Base-by-base conservation (phyloP, 2,888 invertebrate species). In the Morpho deidamia region DNA sequence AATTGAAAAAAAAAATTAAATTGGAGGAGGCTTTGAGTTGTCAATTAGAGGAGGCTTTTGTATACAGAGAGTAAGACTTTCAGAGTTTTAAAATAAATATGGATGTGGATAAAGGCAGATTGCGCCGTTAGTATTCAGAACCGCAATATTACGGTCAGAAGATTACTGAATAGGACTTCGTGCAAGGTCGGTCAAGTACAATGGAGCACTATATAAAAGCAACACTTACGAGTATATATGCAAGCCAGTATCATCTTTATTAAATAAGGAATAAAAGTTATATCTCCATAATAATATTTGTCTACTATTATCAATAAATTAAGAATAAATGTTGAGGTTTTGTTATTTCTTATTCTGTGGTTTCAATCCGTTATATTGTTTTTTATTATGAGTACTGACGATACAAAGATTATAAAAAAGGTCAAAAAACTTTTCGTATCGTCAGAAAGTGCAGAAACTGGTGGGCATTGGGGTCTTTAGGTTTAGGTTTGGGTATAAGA, bases 91-190 rank as follows among this genome's bases (percentile, higher is more conserved):
- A 23, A 23, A 23, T 23, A 2, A 23, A 23, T 23, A 23, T 23
- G 23, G 23, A 23, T 23, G 5, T 23, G 23, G 23, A 23, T 23
- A 23, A 23, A 23, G 23, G 2, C 23, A 42, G 34, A 11, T 2
- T 34, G 55, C 74, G 70, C 84, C 84, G 83, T 85, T 84, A 69
- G 77, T 80, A 82, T 77, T 73, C 68, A 70, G 73, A 71, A 75
- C 78, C 76, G 76, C 77, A 76, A 76, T 71, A 67, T 68, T 70
- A 64, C 73, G 71, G 81, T 79, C 74, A 75, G 73, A 69, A 70
- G 75, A 78, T 83, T 79, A 83, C 83, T 81, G 77, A 77, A 78
- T 74, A 69, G 56, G 60, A 57, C 62, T 64, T 59, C 59, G 65
- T 63, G 62, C 61, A 63, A 63, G 64, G 62, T 63, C 64, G 60